Evolutionary conservation across 2,888 invertebrate species (phyloP), one percentile per base, ranked within the genome.

Genomic region (Scaeva pyrastri): DNA sequence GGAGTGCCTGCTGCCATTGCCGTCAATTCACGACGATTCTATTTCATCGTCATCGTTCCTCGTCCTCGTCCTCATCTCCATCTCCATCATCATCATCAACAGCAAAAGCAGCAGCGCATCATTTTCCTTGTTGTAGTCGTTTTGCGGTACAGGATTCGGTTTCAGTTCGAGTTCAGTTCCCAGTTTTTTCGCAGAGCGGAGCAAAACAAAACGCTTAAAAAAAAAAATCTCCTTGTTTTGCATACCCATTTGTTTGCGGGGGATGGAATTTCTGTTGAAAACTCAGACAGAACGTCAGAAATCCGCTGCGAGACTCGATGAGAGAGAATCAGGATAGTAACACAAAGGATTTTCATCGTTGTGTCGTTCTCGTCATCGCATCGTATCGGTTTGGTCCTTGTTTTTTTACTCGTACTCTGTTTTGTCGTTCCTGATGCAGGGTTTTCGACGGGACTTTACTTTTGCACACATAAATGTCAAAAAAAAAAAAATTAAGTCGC

Each of bases 401-500:
- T n/a, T 36, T 62, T 56, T 39, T 71, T 12, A n/a, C n/a, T 39
- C 14, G 4, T 45, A 11, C 39, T 12, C n/a, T n/a, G 26, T 4
- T 45, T 43, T n/a, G n/a, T n/a, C n/a, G n/a, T n/a, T n/a, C n/a
- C 16, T 39, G 58, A 21, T 26, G 36, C 48, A 52, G 50, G 23
- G 23, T 23, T 52, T 21, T 52, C 12, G 21, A 39, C 43, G 39
- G 39, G 31, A 31, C 55, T 64, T 16, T 64, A 48, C 41, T 75
- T 26, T 26, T 56, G 43, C 62, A 55, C 62, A 62, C 62, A 85
- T 81, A 77, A 85, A 81, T 85, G 85, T 85, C 85, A 81, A 81
- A 81, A 31, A 81, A n/a, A n/a, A n/a, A n/a, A n/a, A n/a, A n/a
- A n/a, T n/a, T n/a, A n/a, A 85, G 76, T 81, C 81, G 76, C 70